Percentiles rank a stretch among this genome's conserved stretches.
Conservation (phyloP, 2,888 invertebrate genomes). For the Enchytraeus crypticus region DNA sequence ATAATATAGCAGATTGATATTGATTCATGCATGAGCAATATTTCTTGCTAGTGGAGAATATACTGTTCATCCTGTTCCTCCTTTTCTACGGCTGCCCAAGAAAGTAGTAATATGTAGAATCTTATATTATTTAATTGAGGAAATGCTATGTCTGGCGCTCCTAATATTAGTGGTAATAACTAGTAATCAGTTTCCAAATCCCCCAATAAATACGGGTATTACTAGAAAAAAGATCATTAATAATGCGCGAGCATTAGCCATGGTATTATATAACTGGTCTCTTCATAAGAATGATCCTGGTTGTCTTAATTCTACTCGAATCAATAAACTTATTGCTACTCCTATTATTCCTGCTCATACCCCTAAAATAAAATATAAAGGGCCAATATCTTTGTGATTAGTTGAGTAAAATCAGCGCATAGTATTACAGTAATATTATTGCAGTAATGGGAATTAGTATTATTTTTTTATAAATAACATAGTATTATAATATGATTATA, state of each 20-base stretch:
- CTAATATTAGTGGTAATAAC: constrained; percentile 66
- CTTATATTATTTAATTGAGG: constrained; percentile 78
- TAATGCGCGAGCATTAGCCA: no score
- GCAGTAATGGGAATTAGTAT: no score
- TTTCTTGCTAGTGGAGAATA: constrained; percentile 63
- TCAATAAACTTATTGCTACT: constrained; percentile 64
- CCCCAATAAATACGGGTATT: no score
- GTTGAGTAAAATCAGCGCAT: constrained; percentile 57
- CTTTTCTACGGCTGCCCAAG: constrained; percentile 60
- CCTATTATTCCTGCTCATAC: constrained; percentile 63
- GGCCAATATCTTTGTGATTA: constrained; percentile 66
- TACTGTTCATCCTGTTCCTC: constrained; percentile 74
- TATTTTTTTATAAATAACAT: no score
- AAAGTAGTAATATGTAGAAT: constrained; percentile 63
- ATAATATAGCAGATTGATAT: no score
- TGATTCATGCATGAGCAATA: constrained; percentile 60
- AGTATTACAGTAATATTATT: no score
- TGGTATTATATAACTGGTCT: no score
- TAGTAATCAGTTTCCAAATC: no score
- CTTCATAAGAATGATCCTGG: no score
- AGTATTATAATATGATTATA: no score
- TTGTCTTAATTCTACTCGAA: no score
- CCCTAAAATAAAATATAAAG: constrained; percentile 58
- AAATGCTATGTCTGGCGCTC: constrained; percentile 71
- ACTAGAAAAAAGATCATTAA: no score